phyloP scores from a whole-genome alignment of 2,113 vertebrate species.

The Camelus bactrianus region DNA sequence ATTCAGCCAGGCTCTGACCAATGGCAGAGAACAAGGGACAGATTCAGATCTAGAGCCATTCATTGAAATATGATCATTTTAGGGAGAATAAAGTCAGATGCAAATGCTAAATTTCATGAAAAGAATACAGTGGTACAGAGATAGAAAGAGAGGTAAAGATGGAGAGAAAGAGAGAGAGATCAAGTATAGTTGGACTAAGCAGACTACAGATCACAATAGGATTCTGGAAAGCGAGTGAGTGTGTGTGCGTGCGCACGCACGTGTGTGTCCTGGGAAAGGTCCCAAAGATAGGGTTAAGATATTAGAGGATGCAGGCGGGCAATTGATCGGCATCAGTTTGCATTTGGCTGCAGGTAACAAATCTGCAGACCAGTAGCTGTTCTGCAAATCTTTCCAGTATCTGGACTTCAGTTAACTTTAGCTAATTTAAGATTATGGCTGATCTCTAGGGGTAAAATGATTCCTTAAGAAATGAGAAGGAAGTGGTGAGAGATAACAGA shows the following conservation, averaged over 20 bases:
- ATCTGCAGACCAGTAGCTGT: neutral
- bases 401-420: neutral
- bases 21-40: neutral
- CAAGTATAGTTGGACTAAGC: neutral
- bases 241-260: neutral
- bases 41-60: neutral
- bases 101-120: neutral
- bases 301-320: neutral
- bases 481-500: neutral
- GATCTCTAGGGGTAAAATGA: neutral
- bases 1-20: neutral
- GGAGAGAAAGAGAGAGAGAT: neutral
- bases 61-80: neutral
- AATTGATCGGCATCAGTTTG: neutral
- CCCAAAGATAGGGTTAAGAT: neutral
- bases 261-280: neutral
- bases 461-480: neutral
- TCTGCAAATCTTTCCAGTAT: neutral
- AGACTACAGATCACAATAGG: neutral
- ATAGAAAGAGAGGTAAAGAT: neutral
- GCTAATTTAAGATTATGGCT: neutral
- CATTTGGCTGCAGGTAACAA: neutral
- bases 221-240: neutral
- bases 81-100: neutral
- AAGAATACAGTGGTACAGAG: neutral